phyloP scores from a whole-genome alignment of 2,888 invertebrate genomes.

The Caenorhabditis auriculariae region DNA sequence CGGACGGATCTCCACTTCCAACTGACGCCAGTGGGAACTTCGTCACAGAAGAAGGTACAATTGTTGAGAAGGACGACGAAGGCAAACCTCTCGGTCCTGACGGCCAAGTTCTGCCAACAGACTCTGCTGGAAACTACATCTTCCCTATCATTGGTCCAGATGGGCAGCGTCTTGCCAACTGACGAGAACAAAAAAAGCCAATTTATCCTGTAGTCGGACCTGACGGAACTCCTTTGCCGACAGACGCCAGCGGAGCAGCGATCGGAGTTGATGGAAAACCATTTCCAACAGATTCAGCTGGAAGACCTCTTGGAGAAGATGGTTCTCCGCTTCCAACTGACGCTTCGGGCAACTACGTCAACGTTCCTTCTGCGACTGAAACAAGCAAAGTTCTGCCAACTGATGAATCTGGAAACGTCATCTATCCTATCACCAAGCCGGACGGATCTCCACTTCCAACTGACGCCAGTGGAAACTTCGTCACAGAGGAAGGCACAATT shows the following conservation, averaged over 20 bases:
- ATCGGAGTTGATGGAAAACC: conserved; percentile 21
- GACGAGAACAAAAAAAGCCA: too few relatives aligned
- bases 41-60: too few relatives aligned
- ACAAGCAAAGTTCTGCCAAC: conserved; percentile 13
- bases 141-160: too few relatives aligned
- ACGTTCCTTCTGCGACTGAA: conserved; percentile 1
- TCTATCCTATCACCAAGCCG: conserved; percentile 30
- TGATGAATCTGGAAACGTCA: conserved; percentile 14
- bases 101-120: too few relatives aligned
- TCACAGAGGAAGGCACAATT: conserved; percentile 9
- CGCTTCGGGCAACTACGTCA: conserved; percentile 23
- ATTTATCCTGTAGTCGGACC: conserved; percentile 26
- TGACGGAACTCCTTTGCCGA: conserved; percentile 35
- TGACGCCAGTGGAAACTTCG: conserved; percentile 27
- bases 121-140: too few relatives aligned
- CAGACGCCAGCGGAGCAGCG: conserved; percentile 21
- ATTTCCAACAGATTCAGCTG: conserved; percentile 26
- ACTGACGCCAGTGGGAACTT: too few relatives aligned
- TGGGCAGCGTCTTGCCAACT: too few relatives aligned
- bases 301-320: conserved; percentile 19
- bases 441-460: conserved; percentile 22
- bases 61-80: too few relatives aligned
- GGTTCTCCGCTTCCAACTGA: conserved; percentile 45
- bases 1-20: too few relatives aligned
- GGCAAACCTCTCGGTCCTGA: too few relatives aligned